phyloP scores from a whole-genome alignment of 2,888 invertebrate genomes.

The Sylvicola cinctus region DNA sequence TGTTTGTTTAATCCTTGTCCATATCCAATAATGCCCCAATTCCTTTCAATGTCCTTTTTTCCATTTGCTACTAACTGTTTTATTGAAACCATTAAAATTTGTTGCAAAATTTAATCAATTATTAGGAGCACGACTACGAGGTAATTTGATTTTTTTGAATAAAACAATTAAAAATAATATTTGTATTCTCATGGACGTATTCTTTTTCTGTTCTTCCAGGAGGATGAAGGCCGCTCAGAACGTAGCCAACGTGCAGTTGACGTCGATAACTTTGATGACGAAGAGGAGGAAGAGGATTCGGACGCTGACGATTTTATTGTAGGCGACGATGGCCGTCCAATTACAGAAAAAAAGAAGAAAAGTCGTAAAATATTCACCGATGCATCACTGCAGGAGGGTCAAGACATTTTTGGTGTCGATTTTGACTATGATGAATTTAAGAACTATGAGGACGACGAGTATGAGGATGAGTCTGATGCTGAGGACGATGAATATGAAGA shows the following conservation, averaged over 20 bases:
- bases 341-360: slow-evolving; percentile 60
- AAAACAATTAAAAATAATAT: too few species aligned
- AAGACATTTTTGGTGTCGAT: slow-evolving; percentile 98
- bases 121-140: too few species aligned
- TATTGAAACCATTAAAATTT: not conserved
- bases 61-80: not conserved
- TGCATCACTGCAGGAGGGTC: slow-evolving; percentile 88
- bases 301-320: slow-evolving; percentile 96
- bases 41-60: too few species aligned
- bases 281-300: slow-evolving; percentile 60
- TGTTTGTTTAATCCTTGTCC: too few species aligned
- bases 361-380: slow-evolving; percentile 67
- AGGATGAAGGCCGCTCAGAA: slow-evolving; percentile 47
- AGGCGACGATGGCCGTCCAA: slow-evolving; percentile 81
- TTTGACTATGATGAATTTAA: slow-evolving; percentile 86
- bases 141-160: too few species aligned
- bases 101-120: not conserved
- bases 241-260: slow-evolving; percentile 39
- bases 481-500: slow-evolving; percentile 58
- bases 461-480: slow-evolving; percentile 59
- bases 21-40: too few species aligned
- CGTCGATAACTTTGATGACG: slow-evolving; percentile 50
- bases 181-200: too few species aligned
- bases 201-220: too few species aligned
- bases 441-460: slow-evolving; percentile 66